A percentile compares a stretch with the other conserved stretches of the same genome.
phyloP scores from a whole-genome alignment of 2,797 vertebrate genomes.

The Brachyrhaphis roseni region DNA sequence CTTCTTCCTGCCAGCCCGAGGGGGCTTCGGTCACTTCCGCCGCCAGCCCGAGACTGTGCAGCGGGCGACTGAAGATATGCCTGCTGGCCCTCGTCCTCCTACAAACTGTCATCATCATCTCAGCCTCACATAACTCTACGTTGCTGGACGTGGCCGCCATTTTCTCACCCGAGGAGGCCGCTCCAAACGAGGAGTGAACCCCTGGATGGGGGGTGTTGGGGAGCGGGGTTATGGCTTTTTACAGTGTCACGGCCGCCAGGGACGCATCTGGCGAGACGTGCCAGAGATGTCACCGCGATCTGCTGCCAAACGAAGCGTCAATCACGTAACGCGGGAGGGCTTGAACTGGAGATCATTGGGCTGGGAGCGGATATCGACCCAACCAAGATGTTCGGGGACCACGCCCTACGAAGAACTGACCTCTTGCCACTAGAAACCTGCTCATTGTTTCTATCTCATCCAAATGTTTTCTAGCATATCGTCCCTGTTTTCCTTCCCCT shows the following conservation, averaged over 20 bases:
- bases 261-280: constrained; percentile 59
- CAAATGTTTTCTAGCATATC: constrained; percentile 73
- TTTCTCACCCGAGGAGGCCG: constrained; percentile 77
- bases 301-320: constrained; percentile 49
- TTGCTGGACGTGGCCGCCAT: constrained; percentile 66
- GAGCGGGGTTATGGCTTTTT: constrained; percentile 51
- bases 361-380: constrained; percentile 56
- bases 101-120: constrained; percentile 80
- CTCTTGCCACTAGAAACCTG: constrained; percentile 76
- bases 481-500: constrained; percentile 27
- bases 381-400: constrained; percentile 48
- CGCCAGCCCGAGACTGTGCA: constrained; percentile 71
- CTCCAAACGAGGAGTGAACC: constrained; percentile 78
- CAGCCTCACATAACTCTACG: constrained; percentile 75
- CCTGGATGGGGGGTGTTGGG: constrained; percentile 30
- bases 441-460: constrained; percentile 76
- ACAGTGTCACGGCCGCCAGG: constrained; percentile 53
- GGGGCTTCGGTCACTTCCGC: constrained; percentile 71
- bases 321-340: constrained; percentile 62
- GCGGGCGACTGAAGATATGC: constrained; percentile 80
- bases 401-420: constrained; percentile 57
- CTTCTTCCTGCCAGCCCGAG: constrained; percentile 72
- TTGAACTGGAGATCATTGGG: constrained; percentile 59
- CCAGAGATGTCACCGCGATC: constrained; percentile 57
- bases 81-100: constrained; percentile 79